Percentiles rank a stretch among this genome's conserved stretches.
Evolutionary conservation across 1,140 invertebrate genomes (phyloP).

Genomic region (Steinernema khuongi): DNA sequence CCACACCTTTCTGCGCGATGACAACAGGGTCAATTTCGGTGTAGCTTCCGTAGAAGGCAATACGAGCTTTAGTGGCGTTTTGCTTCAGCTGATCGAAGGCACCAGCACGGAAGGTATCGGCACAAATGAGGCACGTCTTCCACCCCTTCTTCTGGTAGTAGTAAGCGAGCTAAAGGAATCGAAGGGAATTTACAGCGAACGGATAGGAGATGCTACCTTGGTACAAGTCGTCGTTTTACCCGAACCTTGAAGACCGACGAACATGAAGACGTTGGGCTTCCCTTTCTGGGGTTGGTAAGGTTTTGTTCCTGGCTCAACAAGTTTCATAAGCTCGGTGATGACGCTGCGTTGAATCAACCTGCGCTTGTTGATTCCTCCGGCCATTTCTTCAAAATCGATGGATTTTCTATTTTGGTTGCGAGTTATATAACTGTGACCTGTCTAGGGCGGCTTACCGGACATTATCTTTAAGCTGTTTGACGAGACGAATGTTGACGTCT

Average conservation of each 20-base stretch:
- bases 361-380: constrained; percentile 93
- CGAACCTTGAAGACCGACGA: constrained; percentile 94
- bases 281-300: constrained; percentile 92
- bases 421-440: neutral
- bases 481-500: constrained; percentile 94
- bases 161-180: constrained; percentile 74
- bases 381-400: constrained; percentile 98
- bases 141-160: constrained; percentile 94
- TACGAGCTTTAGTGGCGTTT: constrained; percentile 97
- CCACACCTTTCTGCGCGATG: constrained; percentile 95
- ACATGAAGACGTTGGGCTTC: constrained; percentile 94
- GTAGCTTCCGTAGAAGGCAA: constrained; percentile 99
- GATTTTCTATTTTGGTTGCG: constrained; percentile 27
- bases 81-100: constrained; percentile 99
- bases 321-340: constrained; percentile 67
- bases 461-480: constrained; percentile 94
- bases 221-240: constrained; percentile 99
- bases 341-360: constrained; percentile 98
- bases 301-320: constrained; percentile 85
- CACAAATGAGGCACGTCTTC: constrained; percentile 98
- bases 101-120: constrained; percentile 98
- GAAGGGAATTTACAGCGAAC: neutral
- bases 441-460: constrained; percentile 67
- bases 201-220: constrained; percentile 65
- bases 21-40: constrained; percentile 99